Conservation (phyloP, 2,113 vertebrate genomes). For the Nicator chloris region DNA sequence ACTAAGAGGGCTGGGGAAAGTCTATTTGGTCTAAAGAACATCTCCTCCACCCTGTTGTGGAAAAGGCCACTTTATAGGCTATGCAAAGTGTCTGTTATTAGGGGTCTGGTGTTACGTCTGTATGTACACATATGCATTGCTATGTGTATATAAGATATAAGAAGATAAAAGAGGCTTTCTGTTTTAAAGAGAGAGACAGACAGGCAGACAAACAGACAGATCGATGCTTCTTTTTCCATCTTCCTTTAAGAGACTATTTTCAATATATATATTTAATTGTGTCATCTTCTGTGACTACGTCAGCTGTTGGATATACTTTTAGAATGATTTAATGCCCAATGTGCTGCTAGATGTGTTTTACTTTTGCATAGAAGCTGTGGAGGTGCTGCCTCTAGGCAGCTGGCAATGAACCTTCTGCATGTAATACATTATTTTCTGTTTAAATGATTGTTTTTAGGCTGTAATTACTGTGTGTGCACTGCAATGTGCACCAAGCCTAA, state of each 20-base stretch:
- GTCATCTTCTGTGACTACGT: neutral
- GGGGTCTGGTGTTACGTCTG: neutral
- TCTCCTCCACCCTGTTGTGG: neutral
- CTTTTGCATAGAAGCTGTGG: neutral
- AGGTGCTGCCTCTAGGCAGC: conserved; percentile 21
- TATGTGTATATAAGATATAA: too few relatives aligned
- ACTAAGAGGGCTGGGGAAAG: neutral
- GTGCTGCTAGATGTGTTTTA: neutral
- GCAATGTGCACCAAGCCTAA: neutral
- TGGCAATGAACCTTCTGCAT: neutral
- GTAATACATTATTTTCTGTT: conserved; percentile 5
- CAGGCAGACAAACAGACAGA: neutral
- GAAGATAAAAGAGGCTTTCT: neutral
- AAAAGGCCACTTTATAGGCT: neutral
- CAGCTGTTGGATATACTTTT: neutral
- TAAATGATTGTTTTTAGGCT: conserved; percentile 24
- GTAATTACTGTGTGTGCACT: conserved; percentile 26
- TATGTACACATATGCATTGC: neutral
- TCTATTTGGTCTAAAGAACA: neutral
- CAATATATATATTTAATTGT: neutral
- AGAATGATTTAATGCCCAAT: neutral
- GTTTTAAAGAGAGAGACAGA: neutral
- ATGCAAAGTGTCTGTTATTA: neutral
- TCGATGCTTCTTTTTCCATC: neutral
- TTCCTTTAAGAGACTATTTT: neutral